A percentile compares a stretch with the other conserved stretches of the same genome.
phyloP scores from a whole-genome alignment of 2,888 invertebrate genomes.

The Lamellibrachia satsuma region DNA sequence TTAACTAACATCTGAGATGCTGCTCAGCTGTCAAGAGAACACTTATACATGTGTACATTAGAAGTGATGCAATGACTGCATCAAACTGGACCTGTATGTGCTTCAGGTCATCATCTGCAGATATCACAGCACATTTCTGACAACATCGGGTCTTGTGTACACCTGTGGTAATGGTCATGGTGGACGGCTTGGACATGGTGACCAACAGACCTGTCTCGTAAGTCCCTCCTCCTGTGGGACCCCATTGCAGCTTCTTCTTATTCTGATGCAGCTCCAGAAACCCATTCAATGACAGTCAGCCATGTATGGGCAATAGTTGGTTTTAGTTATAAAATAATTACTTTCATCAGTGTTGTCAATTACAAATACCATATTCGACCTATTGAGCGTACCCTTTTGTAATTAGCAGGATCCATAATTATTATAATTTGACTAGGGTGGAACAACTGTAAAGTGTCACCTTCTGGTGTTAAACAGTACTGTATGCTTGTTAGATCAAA shows the following conservation, averaged over 20 bases:
- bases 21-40: not conserved
- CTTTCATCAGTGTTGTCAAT: no score
- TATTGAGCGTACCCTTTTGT: not conserved
- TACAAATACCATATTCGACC: no score
- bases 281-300: no score
- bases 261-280: not conserved
- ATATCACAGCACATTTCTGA: conserved; percentile 80
- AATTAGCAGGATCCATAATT: not conserved
- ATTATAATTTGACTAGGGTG: no score
- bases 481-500: no score
- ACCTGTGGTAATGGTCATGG: conserved; percentile 84
- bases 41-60: not conserved
- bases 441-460: not conserved
- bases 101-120: conserved; percentile 77
- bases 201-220: conserved; percentile 66
- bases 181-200: conserved; percentile 78
- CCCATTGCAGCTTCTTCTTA: not conserved
- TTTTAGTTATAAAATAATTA: no score
- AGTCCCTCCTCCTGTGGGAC: conserved; percentile 31
- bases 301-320: no score
- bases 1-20: no score
- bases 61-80: not conserved
- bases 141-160: conserved; percentile 72
- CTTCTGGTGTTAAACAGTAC: no score
- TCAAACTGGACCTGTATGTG: conserved; percentile 19